Base-by-base conservation (phyloP, 2,888 invertebrate species). In the Athripsodes cinereus region DNA sequence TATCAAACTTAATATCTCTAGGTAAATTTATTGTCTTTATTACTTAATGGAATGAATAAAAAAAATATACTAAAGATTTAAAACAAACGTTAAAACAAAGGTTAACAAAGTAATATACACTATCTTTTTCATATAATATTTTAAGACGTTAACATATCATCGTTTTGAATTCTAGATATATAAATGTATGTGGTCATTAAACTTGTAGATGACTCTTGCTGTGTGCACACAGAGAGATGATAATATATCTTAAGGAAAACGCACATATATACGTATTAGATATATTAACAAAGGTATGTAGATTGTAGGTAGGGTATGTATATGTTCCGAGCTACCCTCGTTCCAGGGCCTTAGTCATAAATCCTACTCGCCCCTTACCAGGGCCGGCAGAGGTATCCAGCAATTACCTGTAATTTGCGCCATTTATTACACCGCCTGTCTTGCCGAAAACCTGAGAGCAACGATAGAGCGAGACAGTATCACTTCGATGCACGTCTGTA, bases 331-430 rank as follows among this genome's bases (percentile, higher is more conserved):
- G 40, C 40, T 40, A 40, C 40, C 40, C n/a, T 26, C 26, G 26
- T 26, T 40, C 16, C 40, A 40, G 40, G 52, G 20, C 31, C 31
- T 40, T 40, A 40, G 55, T 50, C 57, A 60, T 60, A 60, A 60
- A 60, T 60, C 60, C 53, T 54, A 40, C 60, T 16, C 16, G 40
- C 40, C 57, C 53, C 48, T 51, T 34, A 19, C 57, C 53, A 22
- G 49, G 35, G 47, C 53, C 48, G 48, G 26, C 40, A 13, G 54
- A 54, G 57, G 55, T 52, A 55, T 57, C 57, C 54, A 44, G 60
- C 60, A 60, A 60, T 60, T 60, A 60, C 60, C 60, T 60, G 60
- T 60, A 60, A 60, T 60, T 60, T 60, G 60, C 52, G 52, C 60
- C 60, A 60, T 60, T 54, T 52, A 60, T 60, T 60, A 60, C 60